Evolutionary conservation across 2,888 invertebrate genomes (phyloP).

Genomic region (Crocallis elinguaria): DNA sequence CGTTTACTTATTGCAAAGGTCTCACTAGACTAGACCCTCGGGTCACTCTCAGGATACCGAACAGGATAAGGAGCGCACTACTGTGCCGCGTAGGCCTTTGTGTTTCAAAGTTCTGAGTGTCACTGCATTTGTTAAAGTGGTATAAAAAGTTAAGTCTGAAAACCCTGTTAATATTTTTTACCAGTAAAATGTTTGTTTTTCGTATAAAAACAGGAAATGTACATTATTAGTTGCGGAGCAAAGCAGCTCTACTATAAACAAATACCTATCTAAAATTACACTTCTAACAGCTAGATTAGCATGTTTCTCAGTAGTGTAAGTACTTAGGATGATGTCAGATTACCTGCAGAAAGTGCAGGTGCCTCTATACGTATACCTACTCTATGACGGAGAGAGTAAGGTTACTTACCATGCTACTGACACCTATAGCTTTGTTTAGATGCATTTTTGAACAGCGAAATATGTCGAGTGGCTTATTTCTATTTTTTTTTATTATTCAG

Average conservation of each 20-base stretch:
- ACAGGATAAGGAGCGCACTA: no score
- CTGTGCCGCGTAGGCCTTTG: no score
- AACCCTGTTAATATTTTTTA: no score
- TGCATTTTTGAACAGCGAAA: conserved; percentile 58
- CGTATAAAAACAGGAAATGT: no score
- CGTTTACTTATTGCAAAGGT: no score
- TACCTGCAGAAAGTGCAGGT: conserved; percentile 17
- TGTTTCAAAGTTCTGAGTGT: no score
- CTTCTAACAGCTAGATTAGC: conserved; percentile 10
- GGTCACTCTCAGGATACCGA: no score
- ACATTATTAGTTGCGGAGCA: background rate
- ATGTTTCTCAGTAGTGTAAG: conserved; percentile 15
- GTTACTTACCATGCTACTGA: conserved; percentile 54
- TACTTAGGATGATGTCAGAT: conserved; percentile 16
- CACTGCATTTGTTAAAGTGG: no score
- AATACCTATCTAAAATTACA: conserved; percentile 1
- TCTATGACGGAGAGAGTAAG: conserved; percentile 57
- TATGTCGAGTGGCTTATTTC: conserved; percentile 41
- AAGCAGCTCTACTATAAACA: background rate
- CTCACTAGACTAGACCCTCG: no score
- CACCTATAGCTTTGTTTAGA: conserved; percentile 68
- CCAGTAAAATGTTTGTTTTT: no score
- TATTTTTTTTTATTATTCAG: no score
- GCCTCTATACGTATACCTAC: conserved; percentile 22
- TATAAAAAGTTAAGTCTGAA: no score